Percentiles rank a stretch among this genome's conserved stretches.
phyloP scores from a whole-genome alignment of 2,888 invertebrate species.

The Harmothoe impar region DNA sequence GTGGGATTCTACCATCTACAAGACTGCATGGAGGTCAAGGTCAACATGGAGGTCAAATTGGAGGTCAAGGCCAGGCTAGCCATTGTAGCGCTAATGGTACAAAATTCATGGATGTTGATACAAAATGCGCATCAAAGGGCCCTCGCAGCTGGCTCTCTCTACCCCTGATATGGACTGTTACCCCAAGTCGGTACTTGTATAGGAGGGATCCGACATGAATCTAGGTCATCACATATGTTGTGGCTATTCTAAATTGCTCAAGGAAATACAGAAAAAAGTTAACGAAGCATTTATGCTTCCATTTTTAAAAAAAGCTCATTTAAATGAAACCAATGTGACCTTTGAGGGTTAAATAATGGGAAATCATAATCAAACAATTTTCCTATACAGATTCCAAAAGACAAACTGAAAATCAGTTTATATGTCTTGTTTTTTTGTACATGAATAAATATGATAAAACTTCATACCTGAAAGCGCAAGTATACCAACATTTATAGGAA shows the following conservation, averaged over 20 bases:
- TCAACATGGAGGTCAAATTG: conserved; percentile 28
- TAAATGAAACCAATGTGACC: too few relatives aligned
- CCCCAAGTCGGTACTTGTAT: neutral
- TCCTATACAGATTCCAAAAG: neutral
- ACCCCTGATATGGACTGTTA: conserved; percentile 46
- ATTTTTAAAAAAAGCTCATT: too few relatives aligned
- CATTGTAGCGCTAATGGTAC: neutral
- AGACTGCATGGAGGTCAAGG: neutral
- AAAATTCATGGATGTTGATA: conserved; percentile 20
- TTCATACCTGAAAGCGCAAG: conserved; percentile 43
- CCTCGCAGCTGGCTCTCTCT: neutral
- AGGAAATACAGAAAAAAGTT: neutral
- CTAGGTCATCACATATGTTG: neutral
- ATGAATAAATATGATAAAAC: conserved; percentile 36
- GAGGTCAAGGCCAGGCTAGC: conserved; percentile 26
- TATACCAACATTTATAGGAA: conserved; percentile 19
- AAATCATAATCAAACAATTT: too few relatives aligned
- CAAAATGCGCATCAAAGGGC: conserved; percentile 5
- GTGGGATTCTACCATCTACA: neutral
- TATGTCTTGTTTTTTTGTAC: neutral
- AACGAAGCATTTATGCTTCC: neutral
- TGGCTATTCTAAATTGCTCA: neutral
- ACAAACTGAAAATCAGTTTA: neutral
- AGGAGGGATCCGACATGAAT: conserved; percentile 11
- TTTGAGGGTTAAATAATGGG: neutral